Evolutionary conservation across 2,888 invertebrate species (phyloP).

Genomic region (Chaetogeoica ovagalla): DNA sequence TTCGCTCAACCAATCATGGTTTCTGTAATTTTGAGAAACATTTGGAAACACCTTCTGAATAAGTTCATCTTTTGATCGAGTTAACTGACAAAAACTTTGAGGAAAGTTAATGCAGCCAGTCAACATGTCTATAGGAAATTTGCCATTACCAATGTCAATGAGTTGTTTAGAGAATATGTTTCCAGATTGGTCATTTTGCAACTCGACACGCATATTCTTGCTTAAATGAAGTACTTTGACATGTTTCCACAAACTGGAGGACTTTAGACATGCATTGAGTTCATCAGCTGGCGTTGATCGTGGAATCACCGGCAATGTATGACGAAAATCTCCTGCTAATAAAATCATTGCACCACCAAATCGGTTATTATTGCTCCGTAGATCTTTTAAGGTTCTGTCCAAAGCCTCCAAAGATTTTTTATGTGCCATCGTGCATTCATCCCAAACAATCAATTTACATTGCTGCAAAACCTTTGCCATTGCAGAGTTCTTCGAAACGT

Average conservation of each 20-base stretch:
- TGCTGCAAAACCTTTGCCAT: too few species aligned
- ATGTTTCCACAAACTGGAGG: constrained; percentile 49
- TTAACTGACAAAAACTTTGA: constrained; percentile 57
- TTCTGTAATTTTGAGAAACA: too few species aligned
- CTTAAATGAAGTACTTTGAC: constrained; percentile 54
- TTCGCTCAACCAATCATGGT: too few species aligned
- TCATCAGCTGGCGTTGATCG: constrained; percentile 54
- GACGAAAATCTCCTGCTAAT: constrained; percentile 51
- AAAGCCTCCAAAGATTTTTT: too few species aligned
- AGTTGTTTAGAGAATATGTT: constrained; percentile 23
- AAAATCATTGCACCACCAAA: too few species aligned
- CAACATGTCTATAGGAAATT: constrained; percentile 56
- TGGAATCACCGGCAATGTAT: constrained; percentile 55
- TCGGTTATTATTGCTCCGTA: too few species aligned
- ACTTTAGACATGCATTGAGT: constrained; percentile 51
- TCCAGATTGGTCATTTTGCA: constrained; percentile 29
- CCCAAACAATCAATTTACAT: too few species aligned
- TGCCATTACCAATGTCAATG: neutral
- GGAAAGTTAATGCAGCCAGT: constrained; percentile 57
- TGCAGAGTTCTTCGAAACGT: too few species aligned
- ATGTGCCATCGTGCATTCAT: too few species aligned
- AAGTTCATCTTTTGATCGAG: constrained; percentile 56
- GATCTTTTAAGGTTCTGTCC: neutral
- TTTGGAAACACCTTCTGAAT: constrained; percentile 58
- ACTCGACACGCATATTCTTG: constrained; percentile 36